Evolutionary conservation across 2,888 invertebrate genomes (phyloP), one percentile per base, ranked within the genome.

Genomic region (Meganola albula): DNA sequence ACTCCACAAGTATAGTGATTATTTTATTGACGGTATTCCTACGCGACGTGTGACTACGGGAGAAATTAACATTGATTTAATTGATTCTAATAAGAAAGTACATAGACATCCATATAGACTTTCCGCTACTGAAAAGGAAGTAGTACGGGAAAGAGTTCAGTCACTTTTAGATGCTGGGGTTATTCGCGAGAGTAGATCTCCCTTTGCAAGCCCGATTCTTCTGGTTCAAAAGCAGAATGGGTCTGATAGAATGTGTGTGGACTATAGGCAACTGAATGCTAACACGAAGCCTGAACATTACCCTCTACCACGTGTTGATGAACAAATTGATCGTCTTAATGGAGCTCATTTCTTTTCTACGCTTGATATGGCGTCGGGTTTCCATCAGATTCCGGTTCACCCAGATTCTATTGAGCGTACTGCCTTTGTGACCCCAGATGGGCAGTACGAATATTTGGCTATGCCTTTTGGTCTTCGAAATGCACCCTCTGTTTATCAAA

Each of bases 291-390:
- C 47, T 0, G 60, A 55, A 24, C 40, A 37, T 20, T 51, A 23
- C 12, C 48, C 41, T 1, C 31, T 44, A 8, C 51, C 41, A 26
- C 22, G 12, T 12, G 33, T 30, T 22, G 14, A 9, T 14, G 24
- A 30, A 5, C 29, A 30, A 10, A 24, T 30, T 24, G 23, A 24
- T 9, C 23, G 14, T 1, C 14, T 24, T 10, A 2, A 16, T 4
- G 23, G 29, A 4, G 29, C 29, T 0, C n/a, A 43, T 3, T 51
- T 24, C 9, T 57, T 48, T 30, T 46, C 49, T 0, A 32, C 28
- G 1, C 8, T 56, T n/a, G 53, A 58, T 21, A 53, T 56, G 53
- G 51, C 47, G 1, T 29, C 49, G 0, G 56, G 55, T 1, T 59
- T 40, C 21, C 53, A 57, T 16, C 53, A 55, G 8, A 58, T 62